Conservation (phyloP, 2,113 vertebrate genomes). For the Eclectus roratus region DNA sequence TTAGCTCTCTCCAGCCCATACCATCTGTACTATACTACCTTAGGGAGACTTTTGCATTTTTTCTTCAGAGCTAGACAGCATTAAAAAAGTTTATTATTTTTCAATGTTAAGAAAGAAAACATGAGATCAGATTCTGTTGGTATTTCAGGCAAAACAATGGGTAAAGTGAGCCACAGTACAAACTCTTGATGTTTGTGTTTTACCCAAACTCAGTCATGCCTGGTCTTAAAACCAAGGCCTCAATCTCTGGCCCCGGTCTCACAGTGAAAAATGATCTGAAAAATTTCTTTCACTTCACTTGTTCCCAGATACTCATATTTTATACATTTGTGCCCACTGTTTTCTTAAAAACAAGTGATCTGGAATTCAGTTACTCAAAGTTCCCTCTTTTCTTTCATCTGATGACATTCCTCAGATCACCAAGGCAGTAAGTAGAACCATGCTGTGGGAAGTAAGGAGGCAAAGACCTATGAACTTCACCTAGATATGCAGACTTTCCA, state of each 20-base stretch:
- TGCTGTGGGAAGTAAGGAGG: not conserved
- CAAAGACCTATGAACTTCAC: not conserved
- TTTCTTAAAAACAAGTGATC: conserved; percentile 22
- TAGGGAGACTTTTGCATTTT: not conserved
- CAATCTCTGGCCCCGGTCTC: not conserved
- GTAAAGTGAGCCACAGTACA: not conserved
- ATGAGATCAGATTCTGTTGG: not conserved
- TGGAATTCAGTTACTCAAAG: conserved; percentile 6
- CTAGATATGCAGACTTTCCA: not conserved
- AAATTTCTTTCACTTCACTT: not conserved
- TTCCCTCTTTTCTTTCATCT: not conserved
- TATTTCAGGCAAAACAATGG: not conserved
- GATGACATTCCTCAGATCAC: not conserved
- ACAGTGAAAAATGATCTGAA: not conserved
- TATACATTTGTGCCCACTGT: not conserved
- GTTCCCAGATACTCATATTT: not conserved
- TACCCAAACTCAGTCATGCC: not conserved
- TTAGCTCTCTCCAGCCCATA: not conserved
- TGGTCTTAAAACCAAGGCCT: not conserved
- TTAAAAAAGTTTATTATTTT: not conserved
- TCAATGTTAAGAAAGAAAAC: not conserved
- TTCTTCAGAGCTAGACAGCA: not conserved
- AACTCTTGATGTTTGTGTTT: not conserved
- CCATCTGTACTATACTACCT: not conserved
- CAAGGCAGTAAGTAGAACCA: not conserved